Evolutionary conservation across 1,140 invertebrate species (phyloP), one percentile per base, ranked within the genome.

Genomic region (Sycophaga agraensis): DNA sequence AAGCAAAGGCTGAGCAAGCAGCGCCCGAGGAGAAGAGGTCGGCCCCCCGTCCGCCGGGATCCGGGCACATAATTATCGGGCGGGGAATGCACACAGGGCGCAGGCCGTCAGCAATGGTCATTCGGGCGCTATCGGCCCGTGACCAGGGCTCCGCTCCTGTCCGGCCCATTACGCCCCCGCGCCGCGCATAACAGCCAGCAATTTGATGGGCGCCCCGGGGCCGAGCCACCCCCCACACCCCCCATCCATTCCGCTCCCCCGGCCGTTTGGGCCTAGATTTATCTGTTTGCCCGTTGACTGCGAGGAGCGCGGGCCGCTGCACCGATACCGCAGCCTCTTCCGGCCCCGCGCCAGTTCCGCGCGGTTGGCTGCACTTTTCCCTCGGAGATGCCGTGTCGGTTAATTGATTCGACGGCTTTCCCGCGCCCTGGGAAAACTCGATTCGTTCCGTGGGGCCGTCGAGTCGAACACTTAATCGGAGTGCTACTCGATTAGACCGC

Each of bases 381-480:
- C n/a, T n/a, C n/a, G n/a, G n/a, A n/a, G n/a, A n/a, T n/a, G n/a
- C n/a, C n/a, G n/a, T n/a, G n/a, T n/a, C n/a, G n/a, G n/a, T n/a
- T n/a, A n/a, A n/a, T n/a, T n/a, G n/a, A n/a, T n/a, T n/a, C n/a
- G n/a, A n/a, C n/a, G n/a, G n/a, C n/a, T n/a, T n/a, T n/a, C n/a
- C n/a, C n/a, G n/a, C n/a, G n/a, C n/a, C n/a, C n/a, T n/a, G n/a
- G n/a, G n/a, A n/a, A n/a, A n/a, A n/a, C n/a, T n/a, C n/a, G n/a
- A n/a, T n/a, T n/a, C n/a, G n/a, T n/a, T n/a, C n/a, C n/a, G n/a
- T n/a, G n/a, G n/a, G n/a, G n/a, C n/a, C n/a, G n/a, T n/a, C n/a
- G n/a, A n/a, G n/a, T n/a, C n/a, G 72, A 76, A 76, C 75, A 77
- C 74, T 77, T 77, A 74, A 79, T 77, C 70, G 70, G 66, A 78